A percentile compares a stretch with the other conserved stretches of the same genome.
Conservation (phyloP, 30 jellyfish, hydroid and myxozoan genomes). For the Pseudorhiza aurosa region DNA sequence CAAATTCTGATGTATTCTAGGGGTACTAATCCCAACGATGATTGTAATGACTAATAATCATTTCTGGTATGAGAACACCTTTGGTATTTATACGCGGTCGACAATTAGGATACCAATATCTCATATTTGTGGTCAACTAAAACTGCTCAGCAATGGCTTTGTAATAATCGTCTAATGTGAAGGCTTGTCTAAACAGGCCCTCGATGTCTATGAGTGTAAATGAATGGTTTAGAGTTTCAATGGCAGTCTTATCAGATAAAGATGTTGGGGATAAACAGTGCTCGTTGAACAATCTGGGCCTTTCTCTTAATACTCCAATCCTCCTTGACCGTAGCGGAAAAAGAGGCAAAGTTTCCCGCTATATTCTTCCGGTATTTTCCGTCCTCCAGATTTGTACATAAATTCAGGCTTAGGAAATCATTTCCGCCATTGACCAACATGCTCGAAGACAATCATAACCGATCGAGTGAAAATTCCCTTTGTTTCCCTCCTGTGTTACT, state of each 20-base stretch:
- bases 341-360: too few relatives aligned
- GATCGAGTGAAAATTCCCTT: too few relatives aligned
- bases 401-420: too few relatives aligned
- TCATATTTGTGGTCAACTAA: slow-evolving; percentile 4
- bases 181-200: slow-evolving; percentile 11
- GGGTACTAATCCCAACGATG: background rate
- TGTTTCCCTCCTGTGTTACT: too few relatives aligned
- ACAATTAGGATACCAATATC: background rate
- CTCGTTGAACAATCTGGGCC: too few relatives aligned
- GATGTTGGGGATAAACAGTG: too few relatives aligned
- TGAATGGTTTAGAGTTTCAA: background rate
- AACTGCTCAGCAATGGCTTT: background rate
- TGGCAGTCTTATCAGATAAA: background rate
- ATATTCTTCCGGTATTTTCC: too few relatives aligned
- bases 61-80: background rate
- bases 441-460: too few relatives aligned
- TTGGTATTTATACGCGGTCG: background rate
- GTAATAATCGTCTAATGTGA: background rate
- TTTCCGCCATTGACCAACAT: too few relatives aligned
- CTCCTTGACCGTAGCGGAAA: too few relatives aligned
- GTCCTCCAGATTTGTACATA: too few relatives aligned
- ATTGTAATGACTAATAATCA: background rate
- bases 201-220: background rate
- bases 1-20: background rate
- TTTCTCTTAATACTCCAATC: too few relatives aligned